Evolutionary conservation across 2,797 vertebrate species (phyloP), one percentile per base, ranked within the genome.

Genomic region (Sebastes elongatus): DNA sequence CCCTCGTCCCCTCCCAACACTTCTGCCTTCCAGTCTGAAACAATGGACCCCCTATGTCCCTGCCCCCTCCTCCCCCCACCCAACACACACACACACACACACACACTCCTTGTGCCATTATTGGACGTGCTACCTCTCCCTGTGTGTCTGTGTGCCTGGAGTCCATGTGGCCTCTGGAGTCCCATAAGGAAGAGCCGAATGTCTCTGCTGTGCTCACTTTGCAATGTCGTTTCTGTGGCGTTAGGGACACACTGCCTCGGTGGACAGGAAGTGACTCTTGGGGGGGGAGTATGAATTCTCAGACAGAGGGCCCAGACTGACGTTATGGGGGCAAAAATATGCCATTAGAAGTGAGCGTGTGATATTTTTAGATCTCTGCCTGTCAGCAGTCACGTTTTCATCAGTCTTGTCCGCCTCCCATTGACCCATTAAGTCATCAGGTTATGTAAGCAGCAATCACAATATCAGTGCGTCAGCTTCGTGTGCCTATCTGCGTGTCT

Each of bases 1-100:
- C 90, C 93, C 92, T 94, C 90, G 76, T 82, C 90, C 82, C 91
- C 89, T 93, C 90, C 94, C 93, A 89, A 90, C 85, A 92, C 92
- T 93, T 93, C 88, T 94, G 93, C 90, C 90, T 94, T 94, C 93
- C 89, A 96, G 89, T 86, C 90, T 93, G 86, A 89, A 96, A 96
- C 95, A 96, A 96, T 96, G 89, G 93, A 93, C 86, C 92, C 90
- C 92, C 90, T 86, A 86, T 71, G 86, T 89, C 85, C 88, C 88
- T 86, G 88, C 88, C 66, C 87, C 78, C 80, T 81, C 88, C 87
- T 80, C 83, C 87, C 81, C 81, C 72, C 85, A 73, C 83, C 64
- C 59, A 65, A 64, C 64, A 69, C 72, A 71, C 76, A 79, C 61
- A 72, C 81, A 86, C 87, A 23, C 23, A 30, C 57, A 72, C 81